Evolutionary conservation across 2,888 invertebrate species (phyloP).

Genomic region (Stenodera caucasica): DNA sequence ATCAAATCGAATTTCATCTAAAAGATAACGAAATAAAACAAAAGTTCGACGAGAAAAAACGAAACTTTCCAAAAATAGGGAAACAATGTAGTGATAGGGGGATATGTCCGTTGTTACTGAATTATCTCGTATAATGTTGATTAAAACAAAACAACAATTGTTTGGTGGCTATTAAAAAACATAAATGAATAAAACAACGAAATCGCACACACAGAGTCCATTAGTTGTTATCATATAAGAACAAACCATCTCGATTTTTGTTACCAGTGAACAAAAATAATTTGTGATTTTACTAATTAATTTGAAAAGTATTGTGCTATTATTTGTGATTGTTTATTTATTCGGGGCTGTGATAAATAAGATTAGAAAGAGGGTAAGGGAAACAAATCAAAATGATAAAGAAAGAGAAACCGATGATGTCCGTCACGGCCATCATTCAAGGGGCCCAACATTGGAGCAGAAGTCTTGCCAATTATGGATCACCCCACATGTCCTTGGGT

Average conservation of each 20-base stretch:
- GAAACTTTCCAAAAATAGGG: neutral
- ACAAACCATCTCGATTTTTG: neutral
- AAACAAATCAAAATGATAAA: slow-evolving; percentile 66
- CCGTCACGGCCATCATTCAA: slow-evolving; percentile 79
- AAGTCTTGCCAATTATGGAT: slow-evolving; percentile 58
- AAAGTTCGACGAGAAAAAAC: neutral
- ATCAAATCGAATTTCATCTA: neutral
- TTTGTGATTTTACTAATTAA: neutral
- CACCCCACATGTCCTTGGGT: slow-evolving; percentile 50
- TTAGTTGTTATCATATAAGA: neutral
- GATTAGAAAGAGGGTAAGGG: neutral
- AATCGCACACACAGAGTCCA: neutral
- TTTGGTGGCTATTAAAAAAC: neutral
- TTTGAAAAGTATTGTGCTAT: slow-evolving; percentile 10
- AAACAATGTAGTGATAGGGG: neutral
- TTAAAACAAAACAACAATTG: neutral
- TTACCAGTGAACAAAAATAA: neutral
- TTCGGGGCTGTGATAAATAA: slow-evolving; percentile 14
- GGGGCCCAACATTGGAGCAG: slow-evolving; percentile 68
- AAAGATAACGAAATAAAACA: neutral
- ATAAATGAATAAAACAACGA: neutral
- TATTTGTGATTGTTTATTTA: slow-evolving; percentile 11
- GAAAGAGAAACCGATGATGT: slow-evolving; percentile 86
- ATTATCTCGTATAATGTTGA: neutral
- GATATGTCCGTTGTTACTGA: neutral